Percentiles rank a stretch among this genome's conserved stretches.
Conservation (phyloP, 2,113 vertebrate species). For the Rhipidura dahli region DNA sequence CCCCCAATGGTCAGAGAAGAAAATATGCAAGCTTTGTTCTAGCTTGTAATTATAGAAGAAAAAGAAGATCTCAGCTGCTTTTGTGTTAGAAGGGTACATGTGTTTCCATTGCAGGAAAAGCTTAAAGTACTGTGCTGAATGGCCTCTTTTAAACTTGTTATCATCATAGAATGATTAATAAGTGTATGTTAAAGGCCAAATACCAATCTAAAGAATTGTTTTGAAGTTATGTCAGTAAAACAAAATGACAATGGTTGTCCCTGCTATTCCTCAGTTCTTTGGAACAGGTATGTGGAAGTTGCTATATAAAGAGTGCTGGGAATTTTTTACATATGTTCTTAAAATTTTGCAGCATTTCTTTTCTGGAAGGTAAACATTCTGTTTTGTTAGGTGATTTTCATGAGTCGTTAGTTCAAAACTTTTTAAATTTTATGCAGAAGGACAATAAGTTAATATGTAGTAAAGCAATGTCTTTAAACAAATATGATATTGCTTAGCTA, state of each 20-base stretch:
- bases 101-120: neutral
- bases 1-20: neutral
- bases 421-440: neutral
- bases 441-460: neutral
- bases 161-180: neutral
- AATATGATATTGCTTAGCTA: neutral
- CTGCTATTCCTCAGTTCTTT: neutral
- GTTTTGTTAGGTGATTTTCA: neutral
- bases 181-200: neutral
- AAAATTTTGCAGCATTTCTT: neutral
- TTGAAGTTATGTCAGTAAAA: neutral
- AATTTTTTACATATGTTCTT: neutral
- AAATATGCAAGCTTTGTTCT: neutral
- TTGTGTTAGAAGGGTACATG: neutral
- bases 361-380: neutral
- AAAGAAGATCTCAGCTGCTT: neutral
- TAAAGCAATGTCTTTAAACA: neutral
- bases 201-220: neutral
- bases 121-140: neutral
- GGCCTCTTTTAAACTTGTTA: neutral
- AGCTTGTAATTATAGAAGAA: neutral
- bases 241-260: neutral
- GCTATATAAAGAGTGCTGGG: neutral
- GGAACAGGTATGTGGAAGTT: neutral
- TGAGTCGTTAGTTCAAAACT: neutral